Evolutionary conservation across 1,140 invertebrate genomes (phyloP), one percentile per base, ranked within the genome.

Genomic region (Chlorops oryzae): DNA sequence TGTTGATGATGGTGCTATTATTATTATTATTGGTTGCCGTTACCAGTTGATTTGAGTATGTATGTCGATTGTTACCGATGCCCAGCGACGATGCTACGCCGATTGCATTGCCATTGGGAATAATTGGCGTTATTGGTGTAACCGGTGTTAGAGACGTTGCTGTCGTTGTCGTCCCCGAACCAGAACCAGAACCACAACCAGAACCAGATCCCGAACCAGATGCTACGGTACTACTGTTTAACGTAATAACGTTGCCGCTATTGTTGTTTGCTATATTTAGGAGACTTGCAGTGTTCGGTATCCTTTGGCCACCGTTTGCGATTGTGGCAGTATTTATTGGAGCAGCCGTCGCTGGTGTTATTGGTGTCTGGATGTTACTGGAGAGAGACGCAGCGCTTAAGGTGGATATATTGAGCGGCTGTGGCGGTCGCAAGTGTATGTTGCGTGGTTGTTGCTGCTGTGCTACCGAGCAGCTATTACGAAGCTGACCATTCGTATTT

Each of bases 381-480:
- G n/a, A n/a, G n/a, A n/a, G n/a, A n/a, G n/a, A n/a, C n/a, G n/a
- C n/a, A n/a, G 40, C 13, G 27, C 40, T 79, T 21, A 86, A 70
- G 3, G 83, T 82, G 23, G 83, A 84, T 17, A 87, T 78, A 70
- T 87, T 86, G 32, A 87, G 74, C 4, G 80, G 77, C 47, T 82
- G 78, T 24, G 35, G 65, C 35, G 67, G 67, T 47, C 67, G 58
- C 53, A 65, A 52, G 56, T 70, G 67, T 35, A 70, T 65, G 37
- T 59, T 62, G 55, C 65, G 65, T 52, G 62, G 48, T 62, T 1
- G 65, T 59, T 27, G 67, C 54, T 17, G 65, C 61, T 46, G 57
- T 65, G 39, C 61, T 61, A 39, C 15, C 21, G 23, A 40, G n/a
- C n/a, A n/a, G n/a, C 40, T 48, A 25, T 52, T 53, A 17, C 50